phyloP scores from a whole-genome alignment of 2,888 invertebrate species.

The Argyra leucocephala region DNA sequence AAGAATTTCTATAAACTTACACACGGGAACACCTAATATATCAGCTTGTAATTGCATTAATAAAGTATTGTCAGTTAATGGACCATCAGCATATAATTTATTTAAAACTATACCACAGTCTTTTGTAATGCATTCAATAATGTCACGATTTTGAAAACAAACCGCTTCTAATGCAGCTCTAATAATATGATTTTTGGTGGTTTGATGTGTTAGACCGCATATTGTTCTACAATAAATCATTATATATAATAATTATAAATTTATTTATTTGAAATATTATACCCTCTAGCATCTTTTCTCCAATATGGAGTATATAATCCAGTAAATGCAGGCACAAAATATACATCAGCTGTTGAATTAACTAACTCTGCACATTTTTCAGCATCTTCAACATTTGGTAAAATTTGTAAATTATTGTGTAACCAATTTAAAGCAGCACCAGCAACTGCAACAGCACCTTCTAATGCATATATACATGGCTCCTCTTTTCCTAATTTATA shows the following conservation, averaged over 20 bases:
- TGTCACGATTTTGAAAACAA: conserved; percentile 91
- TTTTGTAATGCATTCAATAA: conserved; percentile 86
- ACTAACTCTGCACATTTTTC: conserved; percentile 68
- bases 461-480: conserved; percentile 84
- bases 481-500: conserved; percentile 76
- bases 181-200: conserved; percentile 85
- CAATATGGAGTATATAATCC: conserved; percentile 97
- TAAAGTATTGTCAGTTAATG: conserved; percentile 78
- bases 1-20: conserved; percentile 46
- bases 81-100: conserved; percentile 86
- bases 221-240: conserved; percentile 57
- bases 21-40: conserved; percentile 80
- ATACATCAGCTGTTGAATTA: conserved; percentile 84
- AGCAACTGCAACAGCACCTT: conserved; percentile 88
- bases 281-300: conserved; percentile 92
- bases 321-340: conserved; percentile 96
- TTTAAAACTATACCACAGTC: conserved; percentile 79
- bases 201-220: conserved; percentile 87
- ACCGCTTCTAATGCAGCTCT: conserved; percentile 91
- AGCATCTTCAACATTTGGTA: conserved; percentile 63
- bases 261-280: conserved; percentile 11
- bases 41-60: conserved; percentile 96
- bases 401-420: conserved; percentile 78
- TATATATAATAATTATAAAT: neutral
- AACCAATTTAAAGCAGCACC: conserved; percentile 91